Percentiles rank a stretch among this genome's conserved stretches.
These are phyloP conservation scores for Phoenicopterus ruber DNA, from an alignment of 2,113 vertebrate genomes.

Conservation along the genomic window DNA sequence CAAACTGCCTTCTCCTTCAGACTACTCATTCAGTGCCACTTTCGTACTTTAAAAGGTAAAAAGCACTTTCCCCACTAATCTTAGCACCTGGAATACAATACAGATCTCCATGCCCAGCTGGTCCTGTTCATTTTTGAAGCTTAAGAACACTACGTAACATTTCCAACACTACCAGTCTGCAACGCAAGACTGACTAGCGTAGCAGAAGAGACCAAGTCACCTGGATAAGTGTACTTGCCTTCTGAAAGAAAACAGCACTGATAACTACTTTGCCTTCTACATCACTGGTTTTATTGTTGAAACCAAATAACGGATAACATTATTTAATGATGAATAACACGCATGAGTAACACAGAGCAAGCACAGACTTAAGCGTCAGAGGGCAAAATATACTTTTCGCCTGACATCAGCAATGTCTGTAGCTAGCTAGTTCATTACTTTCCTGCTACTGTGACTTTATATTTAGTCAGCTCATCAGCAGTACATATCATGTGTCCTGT, in stretches of 20 bases:
- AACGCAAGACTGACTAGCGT: rapidly evolving
- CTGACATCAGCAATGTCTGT: slow-evolving; percentile 16
- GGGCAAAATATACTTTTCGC: background rate
- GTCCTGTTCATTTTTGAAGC: background rate
- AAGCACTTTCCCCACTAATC: background rate
- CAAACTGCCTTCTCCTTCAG: background rate
- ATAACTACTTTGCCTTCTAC: background rate
- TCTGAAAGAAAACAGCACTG: background rate
- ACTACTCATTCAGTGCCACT: background rate
- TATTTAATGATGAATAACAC: background rate
- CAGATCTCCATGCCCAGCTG: background rate
- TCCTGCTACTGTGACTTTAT: background rate
- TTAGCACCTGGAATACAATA: background rate
- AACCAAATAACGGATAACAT: background rate
- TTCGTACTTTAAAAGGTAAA: background rate
- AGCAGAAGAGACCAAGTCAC: background rate
- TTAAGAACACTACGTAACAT: background rate
- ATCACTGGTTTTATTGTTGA: background rate
- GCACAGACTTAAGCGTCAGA: background rate
- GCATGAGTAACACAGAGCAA: background rate
- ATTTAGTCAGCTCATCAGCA: background rate
- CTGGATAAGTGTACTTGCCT: background rate
- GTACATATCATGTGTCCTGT: background rate
- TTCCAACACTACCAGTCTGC: background rate
- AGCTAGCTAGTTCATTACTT: background rate